Evolutionary conservation across 2,113 vertebrate genomes (phyloP).

Genomic region (Lethenteron camtschaticum): DNA sequence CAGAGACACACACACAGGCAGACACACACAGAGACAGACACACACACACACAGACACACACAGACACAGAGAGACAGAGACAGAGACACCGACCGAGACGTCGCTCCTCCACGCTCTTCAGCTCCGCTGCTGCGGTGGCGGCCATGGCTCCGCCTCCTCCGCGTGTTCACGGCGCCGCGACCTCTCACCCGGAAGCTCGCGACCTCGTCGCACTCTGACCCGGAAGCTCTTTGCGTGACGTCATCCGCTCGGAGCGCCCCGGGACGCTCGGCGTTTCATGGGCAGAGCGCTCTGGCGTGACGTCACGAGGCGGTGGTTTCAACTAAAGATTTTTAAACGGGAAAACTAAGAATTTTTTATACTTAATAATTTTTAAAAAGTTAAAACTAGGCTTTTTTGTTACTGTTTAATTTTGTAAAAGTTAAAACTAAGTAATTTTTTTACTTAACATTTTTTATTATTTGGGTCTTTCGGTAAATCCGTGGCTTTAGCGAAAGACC

Average conservation of each 20-base stretch:
- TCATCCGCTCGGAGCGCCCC: not conserved
- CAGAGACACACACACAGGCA: not conserved
- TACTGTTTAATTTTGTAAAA: no score
- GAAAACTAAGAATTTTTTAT: no score
- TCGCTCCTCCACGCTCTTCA: not conserved
- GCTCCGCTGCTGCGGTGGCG: not conserved
- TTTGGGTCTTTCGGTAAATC: no score
- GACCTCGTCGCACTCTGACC: conserved; percentile 8
- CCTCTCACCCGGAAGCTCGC: conserved; percentile 4
- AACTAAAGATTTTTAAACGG: no score
- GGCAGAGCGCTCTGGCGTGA: no score
- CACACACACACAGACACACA: not conserved
- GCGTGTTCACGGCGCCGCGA: not conserved
- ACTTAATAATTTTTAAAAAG: no score
- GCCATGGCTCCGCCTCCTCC: not conserved
- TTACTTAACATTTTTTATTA: no score
- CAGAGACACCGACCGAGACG: not conserved
- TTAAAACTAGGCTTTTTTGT: no score
- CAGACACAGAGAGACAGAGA: not conserved
- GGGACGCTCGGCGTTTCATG: not conserved
- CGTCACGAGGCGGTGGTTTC: no score
- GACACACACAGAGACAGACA: not conserved
- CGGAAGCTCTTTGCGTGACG: no score
- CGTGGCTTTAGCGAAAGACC: no score
- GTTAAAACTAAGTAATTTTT: no score